Percentiles rank a stretch among this genome's conserved stretches.
Conservation (phyloP, 2,888 invertebrate species). For the Scrobipalpa atriplicella region DNA sequence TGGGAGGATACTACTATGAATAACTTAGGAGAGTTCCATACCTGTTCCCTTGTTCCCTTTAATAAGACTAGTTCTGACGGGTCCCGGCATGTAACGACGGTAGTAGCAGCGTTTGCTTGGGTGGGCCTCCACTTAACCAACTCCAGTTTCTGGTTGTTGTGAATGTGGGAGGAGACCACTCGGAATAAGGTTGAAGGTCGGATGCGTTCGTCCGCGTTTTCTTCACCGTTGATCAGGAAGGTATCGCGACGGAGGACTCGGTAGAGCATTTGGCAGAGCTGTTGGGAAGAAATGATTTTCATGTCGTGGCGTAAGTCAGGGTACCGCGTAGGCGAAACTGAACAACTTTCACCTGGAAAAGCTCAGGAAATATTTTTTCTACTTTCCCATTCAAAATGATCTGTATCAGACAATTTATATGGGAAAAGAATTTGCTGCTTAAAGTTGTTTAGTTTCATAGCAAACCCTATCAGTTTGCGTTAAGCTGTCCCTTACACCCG, state of each 20-base stretch:
- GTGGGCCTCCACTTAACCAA: constrained; percentile 45
- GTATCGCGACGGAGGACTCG: constrained; percentile 40
- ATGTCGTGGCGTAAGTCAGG: too few relatives aligned
- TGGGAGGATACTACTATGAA: too few relatives aligned
- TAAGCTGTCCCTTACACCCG: too few relatives aligned
- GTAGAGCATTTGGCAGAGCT: constrained; percentile 45
- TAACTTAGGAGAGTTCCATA: too few relatives aligned
- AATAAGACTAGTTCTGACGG: constrained; percentile 43
- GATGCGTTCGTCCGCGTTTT: constrained; percentile 25
- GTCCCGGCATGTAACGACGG: constrained; percentile 44
- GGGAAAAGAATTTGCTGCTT: too few relatives aligned
- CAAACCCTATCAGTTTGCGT: too few relatives aligned
- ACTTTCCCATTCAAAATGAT: too few relatives aligned
- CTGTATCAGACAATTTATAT: too few relatives aligned
- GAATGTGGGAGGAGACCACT: constrained; percentile 40
- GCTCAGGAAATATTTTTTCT: too few relatives aligned
- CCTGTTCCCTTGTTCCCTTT: constrained; percentile 36
- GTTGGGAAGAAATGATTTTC: neutral
- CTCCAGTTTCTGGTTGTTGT: constrained; percentile 37
- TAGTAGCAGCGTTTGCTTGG: constrained; percentile 36
- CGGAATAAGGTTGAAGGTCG: constrained; percentile 42
- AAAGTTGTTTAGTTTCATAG: too few relatives aligned
- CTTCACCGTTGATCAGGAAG: constrained; percentile 46
- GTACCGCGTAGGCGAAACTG: too few relatives aligned
- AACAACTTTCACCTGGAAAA: too few relatives aligned